These are phyloP conservation scores for Peromyscus maniculatus DNA, from an alignment of 2,113 vertebrate genomes.

Conservation along the genomic window DNA sequence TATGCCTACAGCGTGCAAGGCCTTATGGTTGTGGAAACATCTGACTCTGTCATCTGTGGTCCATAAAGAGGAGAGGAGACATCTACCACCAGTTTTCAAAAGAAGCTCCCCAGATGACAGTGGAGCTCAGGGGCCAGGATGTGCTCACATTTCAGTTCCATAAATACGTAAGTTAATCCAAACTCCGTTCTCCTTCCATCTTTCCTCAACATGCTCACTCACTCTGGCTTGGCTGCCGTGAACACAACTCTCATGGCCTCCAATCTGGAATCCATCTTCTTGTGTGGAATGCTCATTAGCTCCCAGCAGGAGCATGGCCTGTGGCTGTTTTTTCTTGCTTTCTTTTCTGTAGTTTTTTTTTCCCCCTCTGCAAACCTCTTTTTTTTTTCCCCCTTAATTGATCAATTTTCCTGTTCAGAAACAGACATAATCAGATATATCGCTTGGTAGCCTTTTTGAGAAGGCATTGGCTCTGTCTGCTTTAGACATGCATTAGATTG, in stretches of 20 bases:
- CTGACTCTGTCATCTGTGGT: background rate
- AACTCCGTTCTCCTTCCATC: background rate
- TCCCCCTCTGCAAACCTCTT: conserved; percentile 61
- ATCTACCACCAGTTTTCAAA: background rate
- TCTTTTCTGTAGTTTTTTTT: background rate
- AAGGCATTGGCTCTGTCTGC: conserved; percentile 72
- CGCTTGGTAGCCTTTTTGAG: conserved; percentile 73
- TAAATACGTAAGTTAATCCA: background rate
- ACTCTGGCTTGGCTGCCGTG: background rate
- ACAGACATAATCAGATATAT: conserved; percentile 79
- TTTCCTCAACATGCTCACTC: background rate
- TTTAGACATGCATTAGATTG: conserved; percentile 68
- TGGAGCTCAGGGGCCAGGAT: background rate
- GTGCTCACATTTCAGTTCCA: background rate
- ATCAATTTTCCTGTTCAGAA: conserved; percentile 83
- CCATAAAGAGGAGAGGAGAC: background rate
- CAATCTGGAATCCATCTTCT: conserved; percentile 62
- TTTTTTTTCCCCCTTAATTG: conserved; percentile 73
- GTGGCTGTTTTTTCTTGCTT: background rate
- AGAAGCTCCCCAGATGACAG: background rate
- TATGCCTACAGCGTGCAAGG: too few species aligned
- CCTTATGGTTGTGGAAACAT: background rate
- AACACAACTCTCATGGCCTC: conserved; percentile 31
- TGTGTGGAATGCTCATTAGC: conserved; percentile 58
- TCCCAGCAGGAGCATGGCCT: conserved; percentile 45